Evolutionary conservation across 2,113 vertebrate species (phyloP).

Genomic region (Podilymbus podiceps): DNA sequence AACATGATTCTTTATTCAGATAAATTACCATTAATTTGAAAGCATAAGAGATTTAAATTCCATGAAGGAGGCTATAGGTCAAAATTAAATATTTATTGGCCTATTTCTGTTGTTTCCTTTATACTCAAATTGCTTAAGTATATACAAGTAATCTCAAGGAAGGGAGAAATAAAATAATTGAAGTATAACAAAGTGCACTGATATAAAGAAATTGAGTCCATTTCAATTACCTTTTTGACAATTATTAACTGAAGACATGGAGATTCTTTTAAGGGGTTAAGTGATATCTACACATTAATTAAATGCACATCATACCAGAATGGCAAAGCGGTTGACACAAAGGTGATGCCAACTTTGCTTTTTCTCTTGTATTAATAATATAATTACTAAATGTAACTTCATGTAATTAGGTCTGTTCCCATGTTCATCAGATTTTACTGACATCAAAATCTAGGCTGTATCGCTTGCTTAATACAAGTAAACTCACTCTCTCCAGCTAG

Average conservation of each 20-base stretch:
- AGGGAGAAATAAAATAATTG: conserved; percentile 3
- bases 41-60: conserved; percentile 43
- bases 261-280: background rate
- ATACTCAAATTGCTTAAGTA: background rate
- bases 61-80: conserved; percentile 40
- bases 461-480: background rate
- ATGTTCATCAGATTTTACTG: background rate
- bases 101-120: conserved; percentile 54
- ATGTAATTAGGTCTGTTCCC: background rate
- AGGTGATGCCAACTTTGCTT: background rate
- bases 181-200: background rate
- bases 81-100: conserved; percentile 51
- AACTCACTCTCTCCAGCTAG: background rate
- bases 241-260: background rate
- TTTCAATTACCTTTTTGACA: background rate
- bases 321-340: background rate
- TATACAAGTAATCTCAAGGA: background rate
- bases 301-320: background rate
- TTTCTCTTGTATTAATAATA: background rate
- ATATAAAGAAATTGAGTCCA: background rate
- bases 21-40: conserved; percentile 64
- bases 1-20: conserved; percentile 6
- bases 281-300: background rate
- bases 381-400: background rate
- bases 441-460: background rate